A percentile compares a stretch with the other conserved stretches of the same genome.
These are phyloP conservation scores for Oegoconia quadripuncta DNA, from an alignment of 2,888 invertebrate genomes.

Conservation along the genomic window DNA sequence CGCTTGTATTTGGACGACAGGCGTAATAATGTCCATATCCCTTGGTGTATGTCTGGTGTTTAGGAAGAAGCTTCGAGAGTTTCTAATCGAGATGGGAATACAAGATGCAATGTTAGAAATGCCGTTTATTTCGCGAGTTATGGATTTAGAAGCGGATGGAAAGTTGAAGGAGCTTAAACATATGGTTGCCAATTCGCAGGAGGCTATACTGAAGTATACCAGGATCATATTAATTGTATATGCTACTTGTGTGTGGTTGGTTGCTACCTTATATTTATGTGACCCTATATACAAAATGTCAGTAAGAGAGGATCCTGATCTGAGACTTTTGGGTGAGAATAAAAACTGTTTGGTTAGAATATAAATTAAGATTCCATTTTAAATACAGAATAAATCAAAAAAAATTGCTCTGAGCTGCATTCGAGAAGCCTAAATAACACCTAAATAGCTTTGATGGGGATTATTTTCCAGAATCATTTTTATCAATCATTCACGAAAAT, in stretches of 20 bases:
- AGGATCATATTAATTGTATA: slow-evolving; percentile 47
- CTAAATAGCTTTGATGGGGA: too few relatives aligned
- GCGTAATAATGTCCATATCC: slow-evolving; percentile 59
- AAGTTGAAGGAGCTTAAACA: slow-evolving; percentile 43
- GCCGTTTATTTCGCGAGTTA: slow-evolving; percentile 43
- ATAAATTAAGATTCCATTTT: too few relatives aligned
- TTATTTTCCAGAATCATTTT: too few relatives aligned
- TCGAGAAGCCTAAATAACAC: too few relatives aligned
- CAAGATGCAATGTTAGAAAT: slow-evolving; percentile 38
- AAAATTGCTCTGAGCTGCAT: too few relatives aligned
- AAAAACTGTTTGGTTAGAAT: too few relatives aligned
- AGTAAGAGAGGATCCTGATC: slow-evolving; percentile 39
- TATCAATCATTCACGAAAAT: too few relatives aligned
- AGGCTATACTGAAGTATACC: slow-evolving; percentile 44
- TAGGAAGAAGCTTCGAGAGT: slow-evolving; percentile 43
- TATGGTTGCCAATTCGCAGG: slow-evolving; percentile 44
- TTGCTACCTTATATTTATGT: slow-evolving; percentile 53
- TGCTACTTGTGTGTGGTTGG: slow-evolving; percentile 42
- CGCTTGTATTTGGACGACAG: slow-evolving; percentile 66
- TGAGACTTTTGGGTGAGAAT: slow-evolving; percentile 55
- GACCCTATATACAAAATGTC: slow-evolving; percentile 54
- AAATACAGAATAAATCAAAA: too few relatives aligned
- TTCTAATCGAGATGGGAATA: slow-evolving; percentile 41
- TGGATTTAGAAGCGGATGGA: slow-evolving; percentile 25
- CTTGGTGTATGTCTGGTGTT: slow-evolving; percentile 52